Conservation (phyloP, 2,113 vertebrate species). For the Microcebus lehilahytsara region DNA sequence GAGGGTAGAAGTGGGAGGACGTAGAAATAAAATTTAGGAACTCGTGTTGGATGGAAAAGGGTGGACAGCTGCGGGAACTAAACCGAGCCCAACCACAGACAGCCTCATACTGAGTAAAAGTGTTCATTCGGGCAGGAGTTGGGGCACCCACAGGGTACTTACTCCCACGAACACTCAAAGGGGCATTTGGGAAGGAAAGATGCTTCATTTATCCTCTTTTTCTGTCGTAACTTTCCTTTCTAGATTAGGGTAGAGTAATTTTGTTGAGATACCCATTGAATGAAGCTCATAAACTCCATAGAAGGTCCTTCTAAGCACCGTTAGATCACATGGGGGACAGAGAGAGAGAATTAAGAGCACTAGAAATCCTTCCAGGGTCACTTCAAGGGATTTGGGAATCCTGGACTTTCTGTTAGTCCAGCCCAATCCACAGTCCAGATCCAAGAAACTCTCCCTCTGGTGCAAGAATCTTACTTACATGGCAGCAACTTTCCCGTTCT, state of each 20-base stretch:
- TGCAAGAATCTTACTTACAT: conserved; percentile 29
- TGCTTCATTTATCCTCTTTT: background rate
- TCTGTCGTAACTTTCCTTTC: background rate
- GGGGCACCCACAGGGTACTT: background rate
- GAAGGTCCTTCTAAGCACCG: background rate
- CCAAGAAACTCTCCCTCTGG: background rate
- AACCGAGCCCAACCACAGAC: background rate
- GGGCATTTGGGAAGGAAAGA: background rate
- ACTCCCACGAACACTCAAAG: background rate
- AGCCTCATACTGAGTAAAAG: background rate
- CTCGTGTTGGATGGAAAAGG: background rate
- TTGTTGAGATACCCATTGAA: conserved; percentile 19
- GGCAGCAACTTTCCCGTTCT: conserved; percentile 24
- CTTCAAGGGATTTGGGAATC: background rate
- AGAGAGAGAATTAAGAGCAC: background rate
- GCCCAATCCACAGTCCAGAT: background rate
- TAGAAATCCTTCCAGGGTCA: background rate
- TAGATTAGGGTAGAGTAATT: background rate
- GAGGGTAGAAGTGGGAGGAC: background rate
- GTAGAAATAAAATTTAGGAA: conserved; percentile 32
- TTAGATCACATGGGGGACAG: background rate
- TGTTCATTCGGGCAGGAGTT: background rate
- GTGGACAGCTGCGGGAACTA: background rate
- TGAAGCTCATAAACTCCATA: background rate
- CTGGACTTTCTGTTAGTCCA: background rate